Base-by-base conservation (phyloP, 2,113 vertebrate species). In the Girardinichthys multiradiatus region DNA sequence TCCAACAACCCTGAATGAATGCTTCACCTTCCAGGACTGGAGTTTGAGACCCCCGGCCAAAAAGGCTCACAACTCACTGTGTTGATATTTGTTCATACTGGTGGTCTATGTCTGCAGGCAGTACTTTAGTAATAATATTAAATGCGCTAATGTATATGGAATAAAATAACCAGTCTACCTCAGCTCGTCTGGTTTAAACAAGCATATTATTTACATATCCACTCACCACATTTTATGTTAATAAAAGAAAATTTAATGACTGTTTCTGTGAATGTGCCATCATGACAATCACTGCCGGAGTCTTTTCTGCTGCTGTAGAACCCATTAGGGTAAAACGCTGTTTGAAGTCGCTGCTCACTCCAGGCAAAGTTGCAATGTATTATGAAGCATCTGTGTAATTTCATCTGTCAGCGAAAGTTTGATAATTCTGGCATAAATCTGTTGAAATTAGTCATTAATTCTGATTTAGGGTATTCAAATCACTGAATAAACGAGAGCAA, bases 271-370 rank as follows among this genome's bases (percentile, higher is more conserved):
- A 57, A 58, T 57, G 64, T n/a, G 30, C 21, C n/a, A 21, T 65
- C 33, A 0, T 68, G 77, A 76, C 70, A 64, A 76, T 81, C 69
- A n/a, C 33, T 61, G 70, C 62, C 45, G 5, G 3, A 27, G 35
- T 65, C 61, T 64, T 58, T 74, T 29, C 12, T 27, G 33, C 64
- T 67, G 69, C 78, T 83, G 78, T 29, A 70, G 70, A 33, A 85
- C 59, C 63, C 68, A 83, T 85, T 66, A 81, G 24, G 61, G 64
- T 65, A 64, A 10, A 64, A 70, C 61, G 51, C 28, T 73, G 63
- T 1, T 1, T 72, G 65, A 77, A 59, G 33, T 27, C 19, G 19
- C 6, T 1, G 29, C 74, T 72, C 31, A 60, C 48, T 72, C 58
- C 66, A 54, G 24, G 17, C 51, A 64, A 30, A 21, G 1, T 28